phyloP scores from a whole-genome alignment of 1,140 invertebrate genomes.

The Lucilia sericata region DNA sequence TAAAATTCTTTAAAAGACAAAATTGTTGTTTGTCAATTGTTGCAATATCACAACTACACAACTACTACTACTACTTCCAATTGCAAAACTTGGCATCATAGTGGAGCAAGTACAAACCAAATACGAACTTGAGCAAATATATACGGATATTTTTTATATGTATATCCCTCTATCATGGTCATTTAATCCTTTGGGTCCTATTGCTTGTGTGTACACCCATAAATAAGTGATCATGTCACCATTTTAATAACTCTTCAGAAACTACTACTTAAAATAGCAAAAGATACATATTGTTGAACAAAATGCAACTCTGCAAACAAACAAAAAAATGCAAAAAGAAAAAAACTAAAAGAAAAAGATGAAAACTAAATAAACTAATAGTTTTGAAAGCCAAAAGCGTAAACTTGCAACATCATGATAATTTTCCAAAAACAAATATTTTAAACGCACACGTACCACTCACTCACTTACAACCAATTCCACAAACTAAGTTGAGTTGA shows the following conservation, averaged over 20 bases:
- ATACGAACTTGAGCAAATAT: neutral
- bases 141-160: no score
- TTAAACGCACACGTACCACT: neutral
- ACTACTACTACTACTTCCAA: neutral
- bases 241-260: constrained; percentile 40
- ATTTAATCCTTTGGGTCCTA: constrained; percentile 36
- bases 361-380: neutral
- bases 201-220: constrained; percentile 32
- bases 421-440: constrained; percentile 31
- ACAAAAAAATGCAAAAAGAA: neutral
- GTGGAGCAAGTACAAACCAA: neutral
- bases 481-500: neutral
- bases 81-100: neutral
- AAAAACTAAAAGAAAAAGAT: neutral
- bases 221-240: constrained; percentile 44
- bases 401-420: constrained; percentile 42
- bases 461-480: neutral
- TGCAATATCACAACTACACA: neutral
- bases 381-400: constrained; percentile 29
- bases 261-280: constrained; percentile 9
- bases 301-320: no score
- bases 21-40: no score
- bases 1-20: no score
- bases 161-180: neutral
- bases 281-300: neutral